Base-by-base conservation (phyloP, 2,797 vertebrate genomes). In the Hylomyscus alleni region DNA sequence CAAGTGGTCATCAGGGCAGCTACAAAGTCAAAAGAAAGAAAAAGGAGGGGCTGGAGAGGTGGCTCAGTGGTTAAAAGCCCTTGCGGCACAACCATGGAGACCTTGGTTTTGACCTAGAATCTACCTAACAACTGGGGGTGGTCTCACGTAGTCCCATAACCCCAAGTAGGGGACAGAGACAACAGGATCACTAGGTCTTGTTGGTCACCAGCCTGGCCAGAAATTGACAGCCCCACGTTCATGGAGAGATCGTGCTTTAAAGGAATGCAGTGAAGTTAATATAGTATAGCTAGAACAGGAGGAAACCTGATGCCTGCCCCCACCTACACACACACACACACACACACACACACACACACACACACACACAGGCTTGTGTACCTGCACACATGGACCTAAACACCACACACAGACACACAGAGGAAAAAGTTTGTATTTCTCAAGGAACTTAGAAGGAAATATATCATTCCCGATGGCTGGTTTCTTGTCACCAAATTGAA, bases 401-500 rank as follows among this genome's bases (percentile, higher is more conserved):
- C 22, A 34, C 47, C 26, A 86, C 31, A 24, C 22, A 86, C 84
- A 50, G 11, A 13, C 1, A n/a, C 40, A 52, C 31, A 85, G 17
- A 20, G 10, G 40, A 62, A 58, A 77, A 78, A 34, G 19, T 22
- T 77, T 12, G 17, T 24, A 6, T 65, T 83, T 89, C 62, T 92
- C 37, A 73, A 83, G 67, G 34, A 60, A 87, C 91, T 87, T 69
- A 93, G 69, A 90, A 84, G 72, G 5, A 40, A 90, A 2, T 56
- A 56, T 60, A 91, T 92, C 75, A 62, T 86, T 73, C 20, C 29
- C 58, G 52, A 56, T 3, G 54, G 73, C 12, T 60, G 65, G 65
- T 67, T 91, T 52, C 82, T 93, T 95, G 84, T 88, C 94, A 92
- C 50, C 87, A 94, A 81, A 73, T 20, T 82, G 92, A 97, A 80